Percentiles rank a stretch among this genome's conserved stretches.
These are phyloP conservation scores for Alligator mississippiensis DNA, from an alignment of 2,113 vertebrate species.

Conservation along the genomic window DNA sequence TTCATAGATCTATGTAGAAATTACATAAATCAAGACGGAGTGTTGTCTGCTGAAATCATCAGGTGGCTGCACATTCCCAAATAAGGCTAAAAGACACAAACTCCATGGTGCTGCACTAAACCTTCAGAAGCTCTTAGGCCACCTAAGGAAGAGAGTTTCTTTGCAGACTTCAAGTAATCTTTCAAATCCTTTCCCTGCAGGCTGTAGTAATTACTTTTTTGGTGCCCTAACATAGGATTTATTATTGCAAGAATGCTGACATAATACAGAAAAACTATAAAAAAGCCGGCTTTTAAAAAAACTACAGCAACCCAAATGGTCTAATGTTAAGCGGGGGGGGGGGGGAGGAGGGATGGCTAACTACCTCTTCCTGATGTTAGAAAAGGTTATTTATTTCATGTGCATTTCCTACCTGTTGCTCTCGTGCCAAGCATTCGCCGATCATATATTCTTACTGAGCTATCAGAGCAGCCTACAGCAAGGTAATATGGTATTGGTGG, in stretches of 20 bases:
- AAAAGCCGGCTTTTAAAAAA: too few relatives aligned
- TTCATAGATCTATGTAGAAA: not conserved
- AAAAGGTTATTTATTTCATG: not conserved
- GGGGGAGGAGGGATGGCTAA: too few relatives aligned
- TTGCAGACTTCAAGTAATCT: not conserved
- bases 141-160: not conserved
- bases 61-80: not conserved
- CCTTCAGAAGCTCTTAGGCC: not conserved
- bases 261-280: not conserved
- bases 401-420: slow-evolving; percentile 85
- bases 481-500: slow-evolving; percentile 95
- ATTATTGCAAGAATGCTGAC: not conserved
- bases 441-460: slow-evolving; percentile 97
- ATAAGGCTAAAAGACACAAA: not conserved
- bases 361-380: not conserved
- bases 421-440: slow-evolving; percentile 96
- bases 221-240: not conserved
- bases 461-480: slow-evolving; percentile 97
- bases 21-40: not conserved
- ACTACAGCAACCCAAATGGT: too few relatives aligned
- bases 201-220: not conserved
- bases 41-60: not conserved
- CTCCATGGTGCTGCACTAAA: not conserved
- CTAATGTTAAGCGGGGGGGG: too few relatives aligned
- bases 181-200: not conserved